Percentiles rank a stretch among this genome's conserved stretches.
phyloP scores from a whole-genome alignment of 2,797 vertebrate species.

The Gallinago nigripennis region DNA sequence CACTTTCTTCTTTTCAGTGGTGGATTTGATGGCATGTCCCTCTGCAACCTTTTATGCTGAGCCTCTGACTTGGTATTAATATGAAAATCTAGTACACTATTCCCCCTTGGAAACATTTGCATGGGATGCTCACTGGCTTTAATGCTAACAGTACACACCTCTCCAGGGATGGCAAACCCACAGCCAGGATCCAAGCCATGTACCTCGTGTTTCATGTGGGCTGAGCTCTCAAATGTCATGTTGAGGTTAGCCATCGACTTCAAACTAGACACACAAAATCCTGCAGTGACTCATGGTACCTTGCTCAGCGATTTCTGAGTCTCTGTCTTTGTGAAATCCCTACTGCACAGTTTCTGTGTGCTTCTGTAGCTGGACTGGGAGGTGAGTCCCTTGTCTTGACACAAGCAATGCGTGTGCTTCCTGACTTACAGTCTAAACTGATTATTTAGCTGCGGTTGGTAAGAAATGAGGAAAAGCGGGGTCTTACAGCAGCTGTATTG shows the following conservation, averaged over 20 bases:
- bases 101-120: not conserved
- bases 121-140: not conserved
- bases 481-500: not conserved
- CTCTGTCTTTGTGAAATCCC: not conserved
- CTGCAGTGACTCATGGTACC: not conserved
- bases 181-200: fast-evolving
- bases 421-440: not conserved
- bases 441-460: not conserved
- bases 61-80: not conserved
- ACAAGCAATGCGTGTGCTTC: fast-evolving
- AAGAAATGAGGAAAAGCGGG: not conserved
- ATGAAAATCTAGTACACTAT: fast-evolving
- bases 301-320: not conserved
- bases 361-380: not conserved
- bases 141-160: not conserved
- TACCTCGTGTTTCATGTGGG: not conserved
- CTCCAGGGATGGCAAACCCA: not conserved
- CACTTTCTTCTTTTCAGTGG: not conserved
- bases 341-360: fast-evolving
- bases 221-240: not conserved
- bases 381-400: not conserved
- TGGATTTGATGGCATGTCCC: fast-evolving
- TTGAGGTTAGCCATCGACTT: fast-evolving
- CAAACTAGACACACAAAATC: not conserved
- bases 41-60: not conserved